Evolutionary conservation across 2,888 invertebrate genomes (phyloP), one percentile per base, ranked within the genome.

Genomic region (Petrolisthes manimaculis): DNA sequence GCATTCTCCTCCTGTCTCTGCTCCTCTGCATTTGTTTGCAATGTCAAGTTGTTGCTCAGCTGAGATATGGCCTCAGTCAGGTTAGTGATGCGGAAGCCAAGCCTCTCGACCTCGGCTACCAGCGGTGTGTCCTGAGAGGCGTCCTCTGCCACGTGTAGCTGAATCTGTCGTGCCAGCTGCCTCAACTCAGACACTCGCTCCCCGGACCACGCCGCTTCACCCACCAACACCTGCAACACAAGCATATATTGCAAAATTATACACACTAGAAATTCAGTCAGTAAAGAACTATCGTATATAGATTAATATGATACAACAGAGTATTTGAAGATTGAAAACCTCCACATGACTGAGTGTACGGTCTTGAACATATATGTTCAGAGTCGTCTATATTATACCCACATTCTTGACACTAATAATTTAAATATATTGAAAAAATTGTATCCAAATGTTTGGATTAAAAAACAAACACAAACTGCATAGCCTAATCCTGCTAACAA

Each of bases 61-160:
- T 88, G 88, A 53, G 88, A 88, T 53, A 91, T 89, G 55, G 91
- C 91, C 53, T 91, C 89, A 9, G 91, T 91, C 55, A 91, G 81
- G 83, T 80, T 89, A 79, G 89, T 89, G 74, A 91, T 91, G n/a
- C 89, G 78, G 80, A 88, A 89, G 5, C 91, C 91, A 5, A 91
- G 85, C 0, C 89, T 74, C 51, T 91, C 91, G 8, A 91, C 91
- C 78, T 91, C 91, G 4, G 89, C 86, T 5, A 91, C 86, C 14
- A 91, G 82, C 9, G 91, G 89, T 5, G 89, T 91, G 79, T 88
- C 89, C 71, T 89, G 85, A 0, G 89, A 84, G 9, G 84, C 51
- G 78, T 91, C 89, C 67, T 89, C 89, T 51, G 89, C 88, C 51
- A 91, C 89, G 74, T 91, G 87, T 51, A 89, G 83, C 74, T 89